Evolutionary conservation across 2,888 invertebrate genomes (phyloP).

Genomic region (Apotomis turbidana): DNA sequence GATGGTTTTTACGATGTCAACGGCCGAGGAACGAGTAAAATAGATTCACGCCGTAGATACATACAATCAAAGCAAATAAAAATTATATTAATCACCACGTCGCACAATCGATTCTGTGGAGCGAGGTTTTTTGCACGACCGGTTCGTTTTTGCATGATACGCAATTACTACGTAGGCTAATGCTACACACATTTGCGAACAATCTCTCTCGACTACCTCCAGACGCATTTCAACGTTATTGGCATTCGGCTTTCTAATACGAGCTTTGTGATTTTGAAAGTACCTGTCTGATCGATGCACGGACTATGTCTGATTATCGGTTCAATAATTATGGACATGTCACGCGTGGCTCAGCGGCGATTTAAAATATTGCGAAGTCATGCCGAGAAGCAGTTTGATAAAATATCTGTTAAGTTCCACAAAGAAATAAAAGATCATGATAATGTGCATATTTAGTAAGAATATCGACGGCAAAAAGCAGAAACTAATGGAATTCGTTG

Average conservation of each 20-base stretch:
- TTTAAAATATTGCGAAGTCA: constrained; percentile 30
- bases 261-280: constrained; percentile 63
- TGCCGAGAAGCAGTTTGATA: background rate
- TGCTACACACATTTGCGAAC: constrained; percentile 64
- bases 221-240: constrained; percentile 65
- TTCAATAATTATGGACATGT: constrained; percentile 67
- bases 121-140: constrained; percentile 61
- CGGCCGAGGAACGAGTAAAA: constrained; percentile 60
- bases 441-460: constrained; percentile 2
- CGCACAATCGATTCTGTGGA: constrained; percentile 59
- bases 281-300: constrained; percentile 48
- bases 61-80: constrained; percentile 73
- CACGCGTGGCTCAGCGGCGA: constrained; percentile 49
- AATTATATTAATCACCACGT: constrained; percentile 70
- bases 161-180: constrained; percentile 74
- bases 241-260: constrained; percentile 74
- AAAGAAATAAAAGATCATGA: constrained; percentile 13
- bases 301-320: constrained; percentile 66
- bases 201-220: constrained; percentile 57
- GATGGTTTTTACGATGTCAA: constrained; percentile 70
- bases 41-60: constrained; percentile 57
- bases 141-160: constrained; percentile 69
- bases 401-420: background rate
- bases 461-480: no score
- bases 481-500: no score